These are phyloP conservation scores for Cephalopachus bancanus DNA, from an alignment of 2,797 vertebrate genomes.

Conservation along the genomic window DNA sequence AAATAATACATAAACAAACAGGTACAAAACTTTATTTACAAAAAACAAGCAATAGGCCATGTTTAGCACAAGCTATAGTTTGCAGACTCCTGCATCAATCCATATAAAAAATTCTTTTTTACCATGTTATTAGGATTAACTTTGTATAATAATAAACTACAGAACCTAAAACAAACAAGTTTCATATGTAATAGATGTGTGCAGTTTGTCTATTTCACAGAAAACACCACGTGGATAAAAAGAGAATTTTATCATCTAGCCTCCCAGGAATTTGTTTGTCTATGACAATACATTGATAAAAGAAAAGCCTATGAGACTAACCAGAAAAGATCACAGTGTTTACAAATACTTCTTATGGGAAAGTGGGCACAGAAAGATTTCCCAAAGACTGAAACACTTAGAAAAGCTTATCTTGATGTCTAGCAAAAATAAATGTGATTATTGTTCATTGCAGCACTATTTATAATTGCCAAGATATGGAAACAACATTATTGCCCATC, in stretches of 20 bases:
- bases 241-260: background rate
- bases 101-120: background rate
- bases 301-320: background rate
- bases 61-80: background rate
- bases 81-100: background rate
- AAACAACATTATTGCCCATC: background rate
- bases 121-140: background rate
- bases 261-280: background rate
- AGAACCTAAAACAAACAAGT: background rate
- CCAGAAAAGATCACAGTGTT: background rate
- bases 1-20: background rate
- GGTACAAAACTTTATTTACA: constrained; percentile 33
- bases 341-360: background rate
- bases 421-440: background rate
- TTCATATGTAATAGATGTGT: rapidly evolving
- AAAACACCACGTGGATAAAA: background rate
- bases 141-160: background rate
- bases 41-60: background rate
- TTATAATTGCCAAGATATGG: background rate
- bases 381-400: background rate
- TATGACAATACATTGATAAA: background rate
- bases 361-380: background rate
- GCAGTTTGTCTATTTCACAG: background rate
- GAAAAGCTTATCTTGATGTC: background rate
- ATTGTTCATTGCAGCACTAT: background rate